phyloP scores from a whole-genome alignment of 2,113 vertebrate genomes.

The Nothocercus julius region DNA sequence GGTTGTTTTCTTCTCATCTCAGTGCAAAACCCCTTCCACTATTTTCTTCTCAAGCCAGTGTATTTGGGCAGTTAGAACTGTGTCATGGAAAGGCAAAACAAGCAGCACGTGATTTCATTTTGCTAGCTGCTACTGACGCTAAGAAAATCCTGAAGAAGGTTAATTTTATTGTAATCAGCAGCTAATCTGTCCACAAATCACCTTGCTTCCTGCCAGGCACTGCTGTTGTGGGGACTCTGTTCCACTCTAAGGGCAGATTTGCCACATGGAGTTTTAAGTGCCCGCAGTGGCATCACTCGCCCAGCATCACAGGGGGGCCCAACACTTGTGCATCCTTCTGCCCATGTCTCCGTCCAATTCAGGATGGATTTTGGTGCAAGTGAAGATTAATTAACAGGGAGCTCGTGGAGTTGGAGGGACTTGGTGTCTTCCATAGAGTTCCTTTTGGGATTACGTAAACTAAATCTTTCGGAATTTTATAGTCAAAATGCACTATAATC shows the following conservation, averaged over 20 bases:
- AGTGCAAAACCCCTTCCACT: background rate
- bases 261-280: background rate
- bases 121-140: background rate
- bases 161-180: background rate
- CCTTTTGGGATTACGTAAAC: background rate
- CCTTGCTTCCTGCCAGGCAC: accelerated
- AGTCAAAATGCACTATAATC: background rate
- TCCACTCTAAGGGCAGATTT: background rate
- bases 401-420: background rate
- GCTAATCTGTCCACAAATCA: background rate
- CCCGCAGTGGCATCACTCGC: accelerated
- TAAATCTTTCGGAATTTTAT: background rate
- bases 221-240: background rate
- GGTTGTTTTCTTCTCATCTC: background rate
- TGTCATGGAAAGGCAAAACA: background rate
- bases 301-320: background rate
- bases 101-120: background rate
- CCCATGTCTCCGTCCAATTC: background rate
- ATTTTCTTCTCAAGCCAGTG: background rate
- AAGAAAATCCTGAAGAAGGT: background rate
- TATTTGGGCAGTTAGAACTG: background rate
- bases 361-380: background rate
- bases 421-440: background rate
- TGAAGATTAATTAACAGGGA: background rate
- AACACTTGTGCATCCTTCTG: background rate